Evolutionary conservation across 2,113 vertebrate genomes (phyloP).

Genomic region (Pantherophis guttatus): DNA sequence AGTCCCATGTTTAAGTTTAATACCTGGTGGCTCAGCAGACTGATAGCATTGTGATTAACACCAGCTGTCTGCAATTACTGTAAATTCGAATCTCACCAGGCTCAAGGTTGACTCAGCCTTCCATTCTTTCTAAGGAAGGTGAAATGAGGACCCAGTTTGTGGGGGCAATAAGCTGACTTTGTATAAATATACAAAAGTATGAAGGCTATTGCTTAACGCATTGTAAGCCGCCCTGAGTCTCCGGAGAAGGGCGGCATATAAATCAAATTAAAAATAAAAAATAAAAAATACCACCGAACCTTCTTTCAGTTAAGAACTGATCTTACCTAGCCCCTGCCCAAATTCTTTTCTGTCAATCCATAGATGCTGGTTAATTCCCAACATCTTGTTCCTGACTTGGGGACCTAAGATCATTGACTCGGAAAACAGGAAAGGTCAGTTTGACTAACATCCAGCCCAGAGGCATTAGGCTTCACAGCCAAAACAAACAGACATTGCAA

Average conservation of each 20-base stretch:
- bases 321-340: not conserved
- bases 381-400: slow-evolving; percentile 41
- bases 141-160: too few relatives aligned
- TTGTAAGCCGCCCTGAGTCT: too few relatives aligned
- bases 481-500: slow-evolving; percentile 58
- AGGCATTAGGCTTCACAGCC: slow-evolving; percentile 43
- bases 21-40: not conserved
- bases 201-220: too few relatives aligned
- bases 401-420: slow-evolving; percentile 53
- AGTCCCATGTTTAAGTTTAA: not conserved
- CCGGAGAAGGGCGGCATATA: too few relatives aligned
- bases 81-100: too few relatives aligned
- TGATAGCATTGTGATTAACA: too few relatives aligned
- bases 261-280: too few relatives aligned
- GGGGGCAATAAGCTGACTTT: too few relatives aligned
- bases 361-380: slow-evolving; percentile 54
- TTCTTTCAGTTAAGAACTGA: accelerated
- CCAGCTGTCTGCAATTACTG: too few relatives aligned
- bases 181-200: too few relatives aligned
- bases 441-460: slow-evolving; percentile 50
- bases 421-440: slow-evolving; percentile 70
- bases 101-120: too few relatives aligned
- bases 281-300: not conserved
- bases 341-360: slow-evolving; percentile 12
- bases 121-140: too few relatives aligned